phyloP scores from a whole-genome alignment of 2,113 vertebrate genomes.

The Tricholaema leucomelas region DNA sequence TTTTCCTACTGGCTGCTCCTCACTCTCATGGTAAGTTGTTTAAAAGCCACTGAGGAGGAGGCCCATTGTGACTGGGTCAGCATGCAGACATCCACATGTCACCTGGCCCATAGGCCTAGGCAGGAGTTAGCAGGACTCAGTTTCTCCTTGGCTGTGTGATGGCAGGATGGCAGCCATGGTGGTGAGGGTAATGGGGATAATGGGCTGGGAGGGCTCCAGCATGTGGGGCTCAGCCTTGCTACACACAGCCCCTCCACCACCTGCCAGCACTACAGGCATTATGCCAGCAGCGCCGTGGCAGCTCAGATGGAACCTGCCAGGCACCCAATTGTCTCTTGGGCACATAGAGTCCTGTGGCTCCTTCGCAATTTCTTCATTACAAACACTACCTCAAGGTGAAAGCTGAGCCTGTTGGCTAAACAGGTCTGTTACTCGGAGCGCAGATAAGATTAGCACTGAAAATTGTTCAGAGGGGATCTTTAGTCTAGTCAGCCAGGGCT shows the following conservation, averaged over 20 bases:
- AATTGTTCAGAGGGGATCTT: neutral
- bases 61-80: neutral
- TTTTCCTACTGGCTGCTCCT: neutral
- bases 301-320: neutral
- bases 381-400: constrained; percentile 64
- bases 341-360: neutral
- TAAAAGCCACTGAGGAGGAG: neutral
- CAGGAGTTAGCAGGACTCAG: neutral
- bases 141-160: neutral
- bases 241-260: accelerated
- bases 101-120: neutral
- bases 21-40: neutral
- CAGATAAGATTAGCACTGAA: neutral
- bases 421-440: neutral
- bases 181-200: neutral
- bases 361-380: constrained; percentile 18
- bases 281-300: accelerated
- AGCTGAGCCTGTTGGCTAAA: neutral
- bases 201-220: too few relatives aligned
- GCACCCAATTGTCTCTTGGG: neutral
- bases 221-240: neutral
- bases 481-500: neutral
- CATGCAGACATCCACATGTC: neutral
- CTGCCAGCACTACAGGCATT: neutral
- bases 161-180: neutral